A percentile compares a stretch with the other conserved stretches of the same genome.
phyloP scores from a whole-genome alignment of 2,888 invertebrate genomes.

The Diplolepis rosae region DNA sequence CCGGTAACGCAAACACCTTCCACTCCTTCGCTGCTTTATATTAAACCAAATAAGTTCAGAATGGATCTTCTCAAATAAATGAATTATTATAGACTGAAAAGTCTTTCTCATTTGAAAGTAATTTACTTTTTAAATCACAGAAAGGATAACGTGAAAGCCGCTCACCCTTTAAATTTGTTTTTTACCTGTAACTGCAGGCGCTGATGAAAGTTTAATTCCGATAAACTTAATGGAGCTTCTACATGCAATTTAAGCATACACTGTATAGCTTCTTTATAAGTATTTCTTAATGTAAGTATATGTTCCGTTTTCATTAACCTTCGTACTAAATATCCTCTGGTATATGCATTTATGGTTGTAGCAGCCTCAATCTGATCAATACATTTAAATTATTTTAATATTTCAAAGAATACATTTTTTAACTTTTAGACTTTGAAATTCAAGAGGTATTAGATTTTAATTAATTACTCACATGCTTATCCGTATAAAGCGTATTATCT shows the following conservation, averaged over 20 bases:
- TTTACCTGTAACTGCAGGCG: slow-evolving; percentile 83
- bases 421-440: background rate
- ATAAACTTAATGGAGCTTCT: slow-evolving; percentile 73
- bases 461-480: slow-evolving; percentile 63
- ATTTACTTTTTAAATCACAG: too few species aligned
- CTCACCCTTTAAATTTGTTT: too few species aligned
- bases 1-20: too few species aligned
- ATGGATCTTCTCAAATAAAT: too few species aligned
- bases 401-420: background rate
- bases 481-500: slow-evolving; percentile 58
- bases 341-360: slow-evolving; percentile 80
- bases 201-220: slow-evolving; percentile 83
- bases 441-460: background rate
- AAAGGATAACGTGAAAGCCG: too few species aligned
- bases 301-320: slow-evolving; percentile 87
- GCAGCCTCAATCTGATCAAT: slow-evolving; percentile 76
- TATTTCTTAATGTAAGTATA: slow-evolving; percentile 86
- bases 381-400: slow-evolving; percentile 11
- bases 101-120: too few species aligned
- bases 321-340: slow-evolving; percentile 87
- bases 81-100: too few species aligned
- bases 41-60: too few species aligned
- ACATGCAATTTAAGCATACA: slow-evolving; percentile 85
- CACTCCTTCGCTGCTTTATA: too few species aligned
- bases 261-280: slow-evolving; percentile 85